phyloP scores from a whole-genome alignment of 1,140 invertebrate species.

The Oreohelix idahoensis region DNA sequence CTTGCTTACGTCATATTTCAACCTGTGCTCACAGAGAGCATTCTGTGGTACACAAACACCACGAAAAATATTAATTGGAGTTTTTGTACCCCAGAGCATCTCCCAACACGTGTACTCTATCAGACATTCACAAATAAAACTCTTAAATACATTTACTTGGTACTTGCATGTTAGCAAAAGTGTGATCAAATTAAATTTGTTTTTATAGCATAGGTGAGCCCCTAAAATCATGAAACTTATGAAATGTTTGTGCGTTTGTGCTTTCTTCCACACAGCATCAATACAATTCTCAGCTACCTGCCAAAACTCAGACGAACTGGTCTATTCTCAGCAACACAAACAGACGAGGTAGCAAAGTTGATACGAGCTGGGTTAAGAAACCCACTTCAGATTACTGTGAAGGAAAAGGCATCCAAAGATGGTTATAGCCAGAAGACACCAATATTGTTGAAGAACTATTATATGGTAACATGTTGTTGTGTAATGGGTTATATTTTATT shows the following conservation, averaged over 20 bases:
- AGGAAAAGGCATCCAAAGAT: constrained; percentile 79
- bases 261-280: constrained; percentile 77
- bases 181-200: too few species aligned
- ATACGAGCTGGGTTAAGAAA: constrained; percentile 95
- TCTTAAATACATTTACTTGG: not conserved
- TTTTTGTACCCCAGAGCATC: too few species aligned
- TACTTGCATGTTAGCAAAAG: too few species aligned
- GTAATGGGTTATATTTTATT: not conserved
- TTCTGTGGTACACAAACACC: too few species aligned
- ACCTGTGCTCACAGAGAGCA: too few species aligned
- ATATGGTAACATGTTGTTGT: constrained; percentile 74
- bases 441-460: constrained; percentile 87
- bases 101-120: too few species aligned
- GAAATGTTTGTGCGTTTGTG: too few species aligned
- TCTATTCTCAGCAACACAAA: constrained; percentile 98
- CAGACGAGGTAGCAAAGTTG: constrained; percentile 92
- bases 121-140: not conserved
- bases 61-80: too few species aligned
- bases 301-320: constrained; percentile 95
- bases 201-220: too few species aligned
- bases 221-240: too few species aligned
- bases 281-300: constrained; percentile 90
- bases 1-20: too few species aligned
- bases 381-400: constrained; percentile 91
- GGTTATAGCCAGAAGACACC: constrained; percentile 80